Base-by-base conservation (phyloP, 2,888 invertebrate genomes). In the Trypoxylon attenuatum region DNA sequence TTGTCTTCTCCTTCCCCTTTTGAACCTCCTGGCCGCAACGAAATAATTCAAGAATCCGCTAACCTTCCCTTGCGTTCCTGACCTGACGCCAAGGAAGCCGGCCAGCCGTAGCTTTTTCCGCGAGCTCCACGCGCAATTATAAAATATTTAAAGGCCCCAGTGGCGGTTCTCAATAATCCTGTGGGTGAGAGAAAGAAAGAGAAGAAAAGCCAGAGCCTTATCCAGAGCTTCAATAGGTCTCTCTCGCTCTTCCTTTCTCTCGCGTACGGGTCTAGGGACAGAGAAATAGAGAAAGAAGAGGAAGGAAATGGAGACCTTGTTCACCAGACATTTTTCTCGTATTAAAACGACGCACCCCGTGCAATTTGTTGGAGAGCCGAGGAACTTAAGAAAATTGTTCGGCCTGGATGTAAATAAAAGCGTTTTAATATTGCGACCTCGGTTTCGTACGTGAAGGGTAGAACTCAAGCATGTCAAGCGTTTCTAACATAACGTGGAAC, bases 21-120 rank as follows among this genome's bases (percentile, higher is more conserved):
- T n/a, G n/a, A n/a, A n/a, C n/a, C n/a, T n/a, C n/a, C n/a, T n/a
- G n/a, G 62, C 51, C 51, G 42, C 49, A 18, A 41, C 46, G 56
- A 72, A 73, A 73, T 71, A 71, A 73, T 73, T 71, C 59, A 73
- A 27, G 22, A 39, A 51, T 54, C 46, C 58, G 25, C n/a, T n/a
- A n/a, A n/a, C 21, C 13, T 39, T 25, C 25, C 16, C 16, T 27
- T 23, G 13, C 27, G 23, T 46, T 33, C 22, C 50, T 23, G 5
- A 13, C 55, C 27, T 41, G 22, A n/a, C 19, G 18, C 6, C 33
- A 6, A 6, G 19, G n/a, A 38, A 50, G 13, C 38, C 10, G 19
- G 19, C 10, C 19, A 10, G 8, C 21, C 38, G 47, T 27, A 8
- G 15, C 47, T 56, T 29, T 42, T 39, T 49, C 29, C 27, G 57